Conservation (phyloP, 1,140 invertebrate species). For the Nebria ingens region DNA sequence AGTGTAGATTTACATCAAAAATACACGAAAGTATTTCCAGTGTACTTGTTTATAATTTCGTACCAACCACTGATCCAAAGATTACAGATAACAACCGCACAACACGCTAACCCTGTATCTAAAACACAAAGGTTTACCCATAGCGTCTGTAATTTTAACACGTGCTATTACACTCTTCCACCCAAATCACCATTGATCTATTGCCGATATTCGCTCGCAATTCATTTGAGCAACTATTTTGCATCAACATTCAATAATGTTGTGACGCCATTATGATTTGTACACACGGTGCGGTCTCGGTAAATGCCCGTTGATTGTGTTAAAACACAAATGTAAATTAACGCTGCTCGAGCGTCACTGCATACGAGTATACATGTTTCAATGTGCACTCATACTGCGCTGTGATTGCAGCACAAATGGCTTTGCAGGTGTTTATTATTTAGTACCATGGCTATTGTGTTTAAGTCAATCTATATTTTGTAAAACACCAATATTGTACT, state of each 20-base stretch:
- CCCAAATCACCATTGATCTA: background rate
- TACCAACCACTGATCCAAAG: background rate
- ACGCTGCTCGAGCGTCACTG: background rate
- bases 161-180: background rate
- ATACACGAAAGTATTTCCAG: background rate
- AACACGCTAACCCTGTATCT: background rate
- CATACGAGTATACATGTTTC: too few relatives aligned
- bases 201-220: background rate
- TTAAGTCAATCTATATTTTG: too few relatives aligned
- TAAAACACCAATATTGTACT: too few relatives aligned
- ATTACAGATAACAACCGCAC: background rate
- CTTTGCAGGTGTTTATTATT: too few relatives aligned
- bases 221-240: background rate
- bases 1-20: background rate
- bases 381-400: too few relatives aligned
- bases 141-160: background rate
- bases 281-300: background rate
- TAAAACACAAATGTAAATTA: constrained; percentile 1
- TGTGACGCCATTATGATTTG: background rate
- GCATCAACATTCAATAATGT: constrained; percentile 7
- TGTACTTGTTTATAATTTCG: background rate
- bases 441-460: too few relatives aligned
- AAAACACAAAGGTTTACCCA: background rate
- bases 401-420: too few relatives aligned
- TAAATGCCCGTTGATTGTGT: constrained; percentile 1